phyloP scores from a whole-genome alignment of 2,888 invertebrate genomes.

The Biston betularia region DNA sequence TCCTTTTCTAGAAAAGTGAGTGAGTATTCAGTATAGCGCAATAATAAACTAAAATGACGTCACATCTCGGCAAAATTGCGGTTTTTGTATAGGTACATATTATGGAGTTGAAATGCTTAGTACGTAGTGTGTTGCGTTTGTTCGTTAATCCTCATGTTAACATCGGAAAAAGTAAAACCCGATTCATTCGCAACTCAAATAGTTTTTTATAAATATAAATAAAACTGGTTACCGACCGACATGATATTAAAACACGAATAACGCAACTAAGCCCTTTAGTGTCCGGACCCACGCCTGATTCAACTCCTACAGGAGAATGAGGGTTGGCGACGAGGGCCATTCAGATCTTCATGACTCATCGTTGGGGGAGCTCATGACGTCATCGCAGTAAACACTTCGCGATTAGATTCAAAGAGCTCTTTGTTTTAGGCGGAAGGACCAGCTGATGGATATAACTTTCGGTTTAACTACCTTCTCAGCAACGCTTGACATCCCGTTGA shows the following conservation, averaged over 20 bases:
- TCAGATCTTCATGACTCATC: slow-evolving; percentile 61
- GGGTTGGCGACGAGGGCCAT: slow-evolving; percentile 41
- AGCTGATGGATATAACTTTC: slow-evolving; percentile 34
- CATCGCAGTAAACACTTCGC: slow-evolving; percentile 58
- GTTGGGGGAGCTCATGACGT: slow-evolving; percentile 63
- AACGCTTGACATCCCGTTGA: slow-evolving; percentile 15
- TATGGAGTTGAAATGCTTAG: too few species aligned
- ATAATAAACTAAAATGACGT: too few species aligned
- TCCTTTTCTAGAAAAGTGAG: too few species aligned
- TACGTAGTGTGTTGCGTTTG: too few species aligned
- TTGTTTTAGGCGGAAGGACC: slow-evolving; percentile 44
- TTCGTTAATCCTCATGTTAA: too few species aligned
- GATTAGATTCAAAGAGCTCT: slow-evolving; percentile 50
- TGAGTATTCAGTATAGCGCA: too few species aligned
- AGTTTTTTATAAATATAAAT: too few species aligned
- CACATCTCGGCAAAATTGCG: background rate
- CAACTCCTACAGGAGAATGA: slow-evolving; percentile 33
- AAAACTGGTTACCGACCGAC: too few species aligned
- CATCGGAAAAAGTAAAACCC: too few species aligned
- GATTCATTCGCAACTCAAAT: too few species aligned
- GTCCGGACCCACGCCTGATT: slow-evolving; percentile 35
- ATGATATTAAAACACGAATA: background rate
- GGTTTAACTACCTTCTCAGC: slow-evolving; percentile 24
- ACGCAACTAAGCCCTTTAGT: slow-evolving; percentile 5
- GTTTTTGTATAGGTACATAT: background rate